Percentiles rank a stretch among this genome's conserved stretches.
These are phyloP conservation scores for Promerops cafer DNA, from an alignment of 2,113 vertebrate species.

Conservation along the genomic window DNA sequence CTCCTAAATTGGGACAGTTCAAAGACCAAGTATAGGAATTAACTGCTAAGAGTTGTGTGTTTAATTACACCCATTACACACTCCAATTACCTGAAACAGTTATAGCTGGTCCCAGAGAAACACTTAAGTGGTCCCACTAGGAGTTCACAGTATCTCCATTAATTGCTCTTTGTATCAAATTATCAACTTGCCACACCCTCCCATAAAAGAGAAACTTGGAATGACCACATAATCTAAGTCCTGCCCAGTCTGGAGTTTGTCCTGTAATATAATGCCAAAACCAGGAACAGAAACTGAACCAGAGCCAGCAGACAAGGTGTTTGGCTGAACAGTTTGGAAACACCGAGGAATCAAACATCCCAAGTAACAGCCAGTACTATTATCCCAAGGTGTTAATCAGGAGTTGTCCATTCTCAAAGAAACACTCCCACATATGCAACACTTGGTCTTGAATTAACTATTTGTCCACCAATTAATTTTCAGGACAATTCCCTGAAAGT, in stretches of 20 bases:
- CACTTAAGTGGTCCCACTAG: neutral
- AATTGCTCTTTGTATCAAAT: neutral
- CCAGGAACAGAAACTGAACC: neutral
- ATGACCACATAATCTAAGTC: neutral
- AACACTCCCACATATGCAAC: neutral
- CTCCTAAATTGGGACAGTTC: neutral
- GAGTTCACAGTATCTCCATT: neutral
- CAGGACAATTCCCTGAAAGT: neutral
- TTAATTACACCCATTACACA: slow-evolving; percentile 25
- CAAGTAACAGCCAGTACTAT: neutral
- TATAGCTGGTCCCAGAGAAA: neutral
- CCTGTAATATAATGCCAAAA: neutral
- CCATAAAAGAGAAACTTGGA: neutral
- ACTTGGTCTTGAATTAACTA: neutral
- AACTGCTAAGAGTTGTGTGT: neutral
- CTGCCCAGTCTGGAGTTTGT: neutral
- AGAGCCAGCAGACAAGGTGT: neutral
- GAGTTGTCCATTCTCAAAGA: neutral
- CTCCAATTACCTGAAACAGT: neutral
- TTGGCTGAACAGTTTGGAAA: neutral
- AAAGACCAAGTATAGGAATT: neutral
- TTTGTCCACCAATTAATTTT: neutral
- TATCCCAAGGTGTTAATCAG: neutral
- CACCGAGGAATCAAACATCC: neutral
- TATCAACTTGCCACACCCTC: neutral